Percentiles rank a stretch among this genome's conserved stretches.
Conservation (phyloP, 2,113 vertebrate species). For the Salvelinus namaycush region DNA sequence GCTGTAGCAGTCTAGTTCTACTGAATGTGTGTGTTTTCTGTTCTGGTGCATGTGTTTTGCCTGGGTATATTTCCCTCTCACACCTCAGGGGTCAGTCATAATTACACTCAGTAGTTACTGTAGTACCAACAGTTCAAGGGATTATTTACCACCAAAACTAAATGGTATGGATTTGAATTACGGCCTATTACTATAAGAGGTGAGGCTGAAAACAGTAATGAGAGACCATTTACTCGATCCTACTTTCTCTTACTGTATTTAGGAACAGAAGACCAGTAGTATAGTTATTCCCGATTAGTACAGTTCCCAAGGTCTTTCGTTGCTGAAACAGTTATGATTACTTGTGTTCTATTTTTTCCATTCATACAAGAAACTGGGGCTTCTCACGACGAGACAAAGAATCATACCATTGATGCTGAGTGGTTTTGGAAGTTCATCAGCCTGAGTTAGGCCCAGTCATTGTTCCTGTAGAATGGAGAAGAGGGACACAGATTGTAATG, state of each 20-base stretch:
- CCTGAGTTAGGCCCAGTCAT: conserved; percentile 29
- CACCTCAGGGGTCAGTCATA: no score
- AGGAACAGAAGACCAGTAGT: no score
- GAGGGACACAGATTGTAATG: conserved; percentile 18
- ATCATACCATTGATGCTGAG: conserved; percentile 16
- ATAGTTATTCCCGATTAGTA: no score
- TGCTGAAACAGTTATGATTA: neutral
- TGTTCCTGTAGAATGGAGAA: conserved; percentile 40
- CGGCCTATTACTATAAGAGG: no score
- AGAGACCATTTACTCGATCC: no score
- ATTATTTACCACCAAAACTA: no score
- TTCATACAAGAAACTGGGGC: conserved; percentile 25
- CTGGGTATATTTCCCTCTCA: neutral
- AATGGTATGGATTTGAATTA: no score
- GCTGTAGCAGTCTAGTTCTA: neutral
- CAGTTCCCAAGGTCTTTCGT: conserved; percentile 3
- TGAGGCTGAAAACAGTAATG: no score
- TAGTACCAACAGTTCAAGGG: no score
- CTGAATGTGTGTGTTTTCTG: neutral
- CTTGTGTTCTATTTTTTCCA: conserved; percentile 25
- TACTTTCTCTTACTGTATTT: no score
- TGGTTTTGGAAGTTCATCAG: conserved; percentile 46
- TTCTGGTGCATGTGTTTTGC: neutral
- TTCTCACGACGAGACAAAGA: no score
- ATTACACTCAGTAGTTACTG: no score